These are phyloP conservation scores for Aphidius colemani DNA, from an alignment of 2,888 invertebrate genomes.

Conservation along the genomic window DNA sequence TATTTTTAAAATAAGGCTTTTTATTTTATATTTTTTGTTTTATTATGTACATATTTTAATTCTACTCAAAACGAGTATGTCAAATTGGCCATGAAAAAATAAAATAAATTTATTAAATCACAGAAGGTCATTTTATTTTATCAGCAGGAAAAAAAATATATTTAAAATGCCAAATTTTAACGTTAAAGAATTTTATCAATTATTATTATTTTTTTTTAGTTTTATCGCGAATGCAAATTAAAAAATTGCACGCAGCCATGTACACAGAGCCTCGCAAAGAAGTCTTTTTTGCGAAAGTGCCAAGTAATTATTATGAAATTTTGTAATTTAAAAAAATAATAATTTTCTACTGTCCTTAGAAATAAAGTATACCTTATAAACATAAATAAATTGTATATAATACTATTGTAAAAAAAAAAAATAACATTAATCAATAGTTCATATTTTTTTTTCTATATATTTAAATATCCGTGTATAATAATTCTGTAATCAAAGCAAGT, in stretches of 20 bases:
- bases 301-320: constrained; percentile 16
- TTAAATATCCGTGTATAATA: too few species aligned
- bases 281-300: constrained; percentile 18
- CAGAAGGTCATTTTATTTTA: background rate
- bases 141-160: constrained; percentile 9
- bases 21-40: constrained; percentile 11
- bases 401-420: too few species aligned
- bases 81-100: background rate
- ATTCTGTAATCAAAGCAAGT: too few species aligned
- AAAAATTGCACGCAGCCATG: constrained; percentile 10
- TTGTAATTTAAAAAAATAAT: too few species aligned
- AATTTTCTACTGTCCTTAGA: too few species aligned
- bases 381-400: too few species aligned
- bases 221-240: constrained; percentile 11
- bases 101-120: background rate
- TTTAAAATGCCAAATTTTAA: constrained; percentile 19
- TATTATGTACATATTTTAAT: background rate
- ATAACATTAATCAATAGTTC: too few species aligned
- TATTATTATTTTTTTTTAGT: constrained; percentile 11
- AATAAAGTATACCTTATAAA: too few species aligned
- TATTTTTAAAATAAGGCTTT: constrained; percentile 2
- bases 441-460: too few species aligned
- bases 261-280: constrained; percentile 1
- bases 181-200: background rate
- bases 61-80: background rate